Evolutionary conservation across 2,113 vertebrate genomes (phyloP), one percentile per base, ranked within the genome.

Genomic region (Plestiodon gilberti): DNA sequence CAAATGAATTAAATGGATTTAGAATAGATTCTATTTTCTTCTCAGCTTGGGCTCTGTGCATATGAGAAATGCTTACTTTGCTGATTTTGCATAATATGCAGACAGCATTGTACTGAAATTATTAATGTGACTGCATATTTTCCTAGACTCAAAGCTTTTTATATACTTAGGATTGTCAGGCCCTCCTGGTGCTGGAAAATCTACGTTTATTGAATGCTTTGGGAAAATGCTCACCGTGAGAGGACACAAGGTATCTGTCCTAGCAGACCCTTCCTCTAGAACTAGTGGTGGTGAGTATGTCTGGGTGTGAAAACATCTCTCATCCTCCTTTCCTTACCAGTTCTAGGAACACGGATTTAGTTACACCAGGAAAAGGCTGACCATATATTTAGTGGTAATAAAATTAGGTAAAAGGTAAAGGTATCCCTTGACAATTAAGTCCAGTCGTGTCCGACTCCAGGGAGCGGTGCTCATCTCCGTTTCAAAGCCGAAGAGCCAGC

Each of bases 171-270:
- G 99, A 43, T 94, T 99, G 87, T 99, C 99, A 13, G 99, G 99
- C 64, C 99, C 99, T 67, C 99, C 99, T 15, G 99, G 99, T 91
- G 99, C 99, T 89, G 99, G 99, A 73, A 99, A 99, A 94, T 99
- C 99, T 0, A 98, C 98, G 30, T 99, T 99, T 94, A 99, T 99
- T 86, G 99, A 99, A 93, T 98, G 97, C 82, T 97, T 99, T 95
- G 99, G 99, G 57, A 99, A 99, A 89, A 99, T 98, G 98, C 95
- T 99, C 88, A 99, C 99, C 0, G 97, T 95, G 85, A 96, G 95
- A 88, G 98, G 98, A 57, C 97, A 99, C 91, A 98, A 96, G 95
- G 96, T 99, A 20, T 97, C 99, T 15, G 99, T 99, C 77, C 92
- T 99, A 87, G 98, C 99, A 64, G 99, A 99, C 81, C 99, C 99